Percentiles rank a stretch among this genome's conserved stretches.
Conservation (phyloP, 2,888 invertebrate genomes). For the Apodemia hepburni region DNA sequence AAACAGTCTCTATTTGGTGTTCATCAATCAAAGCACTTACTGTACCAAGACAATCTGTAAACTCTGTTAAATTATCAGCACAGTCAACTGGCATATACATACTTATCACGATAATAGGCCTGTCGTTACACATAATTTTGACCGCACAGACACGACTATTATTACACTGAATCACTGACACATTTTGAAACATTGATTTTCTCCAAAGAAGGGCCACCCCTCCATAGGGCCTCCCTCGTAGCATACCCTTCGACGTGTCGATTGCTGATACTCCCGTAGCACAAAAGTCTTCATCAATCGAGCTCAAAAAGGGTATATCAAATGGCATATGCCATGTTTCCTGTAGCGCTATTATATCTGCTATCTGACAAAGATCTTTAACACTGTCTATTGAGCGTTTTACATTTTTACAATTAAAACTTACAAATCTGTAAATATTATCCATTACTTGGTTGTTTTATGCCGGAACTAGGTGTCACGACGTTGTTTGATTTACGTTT, state of each 20-base stretch:
- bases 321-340: conserved; percentile 3
- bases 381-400: conserved; percentile 21
- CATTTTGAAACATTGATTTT: conserved; percentile 19
- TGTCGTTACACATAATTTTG: too few species aligned
- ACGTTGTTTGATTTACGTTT: neutral
- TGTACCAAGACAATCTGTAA: too few species aligned
- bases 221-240: conserved; percentile 22
- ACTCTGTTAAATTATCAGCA: too few species aligned
- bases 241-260: conserved; percentile 21
- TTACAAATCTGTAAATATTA: conserved; percentile 21
- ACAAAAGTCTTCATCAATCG: conserved; percentile 16
- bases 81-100: too few species aligned
- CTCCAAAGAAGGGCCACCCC: conserved; percentile 25
- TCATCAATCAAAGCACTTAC: too few species aligned
- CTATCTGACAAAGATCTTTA: conserved; percentile 23
- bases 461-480: too few species aligned
- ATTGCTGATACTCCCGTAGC: conserved; percentile 19
- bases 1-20: too few species aligned
- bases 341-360: too few species aligned
- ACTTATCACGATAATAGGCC: too few species aligned
- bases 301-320: conserved; percentile 18
- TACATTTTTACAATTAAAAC: conserved; percentile 25
- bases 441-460: neutral
- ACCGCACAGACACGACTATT: too few species aligned
- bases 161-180: conserved; percentile 5